Evolutionary conservation across 2,888 invertebrate species (phyloP), one percentile per base, ranked within the genome.

Genomic region (Pollenia amentaria): DNA sequence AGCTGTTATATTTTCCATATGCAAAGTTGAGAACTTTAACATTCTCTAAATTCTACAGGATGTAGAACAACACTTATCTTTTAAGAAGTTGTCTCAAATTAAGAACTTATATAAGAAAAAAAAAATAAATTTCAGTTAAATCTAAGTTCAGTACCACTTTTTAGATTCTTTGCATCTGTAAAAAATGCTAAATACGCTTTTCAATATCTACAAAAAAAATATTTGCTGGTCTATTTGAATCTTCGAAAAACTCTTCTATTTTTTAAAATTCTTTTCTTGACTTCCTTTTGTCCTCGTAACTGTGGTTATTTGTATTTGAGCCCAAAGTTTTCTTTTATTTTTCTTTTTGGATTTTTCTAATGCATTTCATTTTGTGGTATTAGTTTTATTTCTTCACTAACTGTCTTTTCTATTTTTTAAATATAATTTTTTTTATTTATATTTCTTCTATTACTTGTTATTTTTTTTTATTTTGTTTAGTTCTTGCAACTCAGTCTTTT

Each of bases 341-440:
- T 55, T 53, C 38, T 12, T 11, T 46, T 77, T 4, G 21, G 10
- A 3, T 44, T 29, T 14, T 75, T 80, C 65, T 53, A 76, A 77
- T 77, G 76, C 77, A 73, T 77, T 87, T 84, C 38, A 77, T 80
- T 73, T 67, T 80, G 76, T 72, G 80, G 76, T 51, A 83, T 84
- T 80, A 87, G 76, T 84, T 84, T 80, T 76, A 55, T 46, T 80
- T 76, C 65, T 67, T 65, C 21, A 53, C 14, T 29, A 12, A 42
- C n/a, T 16, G 21, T 44, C 18, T 69, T 9, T 55, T 44, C 11
- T 70, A 48, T 72, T 65, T 72, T 40, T 21, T 70, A 21, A 14
- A 69, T 69, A 60, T 69, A 55, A 51, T 72, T 55, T 62, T 46
- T 55, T 44, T 82, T n/a, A 64, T 48, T 72, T 77, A 18, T 16